A percentile compares a stretch with the other conserved stretches of the same genome.
Evolutionary conservation across 2,888 invertebrate genomes (phyloP).

Genomic region (Trypoxylon attenuatum): DNA sequence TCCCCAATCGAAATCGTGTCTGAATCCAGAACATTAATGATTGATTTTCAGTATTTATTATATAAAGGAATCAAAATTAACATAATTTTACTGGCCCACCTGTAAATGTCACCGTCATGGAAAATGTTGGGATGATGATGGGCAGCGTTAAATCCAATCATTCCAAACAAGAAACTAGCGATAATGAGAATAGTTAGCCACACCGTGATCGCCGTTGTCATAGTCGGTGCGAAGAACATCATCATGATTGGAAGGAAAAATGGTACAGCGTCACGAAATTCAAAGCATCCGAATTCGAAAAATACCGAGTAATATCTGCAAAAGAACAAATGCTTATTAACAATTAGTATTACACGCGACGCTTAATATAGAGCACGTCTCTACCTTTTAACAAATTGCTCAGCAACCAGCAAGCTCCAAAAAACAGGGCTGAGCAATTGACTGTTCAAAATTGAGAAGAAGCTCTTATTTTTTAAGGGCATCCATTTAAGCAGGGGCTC

Average conservation of each 20-base stretch:
- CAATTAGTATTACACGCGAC: too few species aligned
- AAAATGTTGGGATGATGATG: constrained; percentile 88
- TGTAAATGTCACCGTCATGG: constrained; percentile 85
- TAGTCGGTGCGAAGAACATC: constrained; percentile 67
- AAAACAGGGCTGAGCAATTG: constrained; percentile 76
- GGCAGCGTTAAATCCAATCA: constrained; percentile 83
- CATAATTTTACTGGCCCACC: too few species aligned
- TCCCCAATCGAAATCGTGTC: constrained; percentile 83
- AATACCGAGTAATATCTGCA: constrained; percentile 58
- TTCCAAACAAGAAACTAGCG: constrained; percentile 79
- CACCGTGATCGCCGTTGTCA: constrained; percentile 71
- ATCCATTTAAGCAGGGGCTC: constrained; percentile 83
- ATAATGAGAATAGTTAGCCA: constrained; percentile 78
- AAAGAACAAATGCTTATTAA: too few species aligned
- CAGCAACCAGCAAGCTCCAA: constrained; percentile 70
- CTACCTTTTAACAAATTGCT: constrained; percentile 72
- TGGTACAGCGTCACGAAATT: constrained; percentile 64
- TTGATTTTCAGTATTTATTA: not conserved
- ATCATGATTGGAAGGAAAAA: constrained; percentile 75
- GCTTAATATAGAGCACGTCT: too few species aligned
- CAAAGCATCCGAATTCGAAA: constrained; percentile 42
- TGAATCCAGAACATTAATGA: constrained; percentile 56
- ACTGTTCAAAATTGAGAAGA: constrained; percentile 76
- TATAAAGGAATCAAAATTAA: not conserved
- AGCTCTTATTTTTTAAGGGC: constrained; percentile 76